Percentiles rank a stretch among this genome's conserved stretches.
Evolutionary conservation across 2,888 invertebrate species (phyloP).

Genomic region (Eilema depressum): DNA sequence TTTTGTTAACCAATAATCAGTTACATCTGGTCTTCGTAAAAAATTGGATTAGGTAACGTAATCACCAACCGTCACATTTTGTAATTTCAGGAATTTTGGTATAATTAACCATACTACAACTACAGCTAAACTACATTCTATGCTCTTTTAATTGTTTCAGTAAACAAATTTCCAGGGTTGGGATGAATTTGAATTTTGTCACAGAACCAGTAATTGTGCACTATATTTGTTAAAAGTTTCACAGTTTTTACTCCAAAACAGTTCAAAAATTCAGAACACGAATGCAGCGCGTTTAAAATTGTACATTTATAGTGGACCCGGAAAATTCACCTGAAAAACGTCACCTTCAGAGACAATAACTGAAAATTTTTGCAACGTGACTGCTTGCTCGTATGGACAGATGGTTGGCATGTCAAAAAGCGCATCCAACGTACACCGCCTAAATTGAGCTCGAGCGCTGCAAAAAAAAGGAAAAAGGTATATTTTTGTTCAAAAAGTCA

Average conservation of each 20-base stretch:
- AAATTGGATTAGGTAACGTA: no score
- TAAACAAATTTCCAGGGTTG: no score
- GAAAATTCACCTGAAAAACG: conserved; percentile 70
- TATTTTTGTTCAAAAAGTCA: conserved; percentile 24
- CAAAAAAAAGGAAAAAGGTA: conserved; percentile 27
- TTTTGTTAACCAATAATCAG: no score
- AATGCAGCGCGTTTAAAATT: neutral
- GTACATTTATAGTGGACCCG: neutral
- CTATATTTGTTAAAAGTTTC: neutral
- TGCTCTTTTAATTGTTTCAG: no score
- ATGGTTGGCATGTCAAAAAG: conserved; percentile 54
- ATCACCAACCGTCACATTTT: no score
- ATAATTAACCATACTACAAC: no score
- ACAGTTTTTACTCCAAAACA: no score
- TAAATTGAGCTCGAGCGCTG: conserved; percentile 74
- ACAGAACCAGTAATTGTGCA: neutral
- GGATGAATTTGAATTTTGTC: neutral
- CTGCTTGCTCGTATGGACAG: conserved; percentile 55
- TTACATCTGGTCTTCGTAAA: no score
- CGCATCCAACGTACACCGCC: conserved; percentile 71
- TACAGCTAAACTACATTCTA: no score
- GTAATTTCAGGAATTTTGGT: no score
- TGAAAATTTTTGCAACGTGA: conserved; percentile 76
- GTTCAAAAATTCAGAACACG: neutral
- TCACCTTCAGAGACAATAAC: conserved; percentile 77